Evolutionary conservation across 2,113 vertebrate genomes (phyloP).

Genomic region (Apteryx mantelli): DNA sequence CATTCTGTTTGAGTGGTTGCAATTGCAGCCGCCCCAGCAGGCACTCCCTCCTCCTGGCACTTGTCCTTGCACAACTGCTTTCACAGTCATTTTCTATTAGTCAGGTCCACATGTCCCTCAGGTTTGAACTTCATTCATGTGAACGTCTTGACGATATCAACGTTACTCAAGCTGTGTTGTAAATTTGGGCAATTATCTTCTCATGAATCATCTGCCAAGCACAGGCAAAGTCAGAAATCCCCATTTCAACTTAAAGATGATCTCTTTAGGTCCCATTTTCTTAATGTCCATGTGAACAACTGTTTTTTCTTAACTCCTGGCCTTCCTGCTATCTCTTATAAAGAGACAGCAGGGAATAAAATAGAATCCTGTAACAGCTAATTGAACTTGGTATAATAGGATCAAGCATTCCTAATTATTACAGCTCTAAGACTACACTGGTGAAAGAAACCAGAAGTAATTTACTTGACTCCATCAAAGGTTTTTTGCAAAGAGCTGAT

Average conservation of each 20-base stretch:
- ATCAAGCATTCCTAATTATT: slow-evolving; percentile 21
- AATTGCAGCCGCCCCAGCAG: background rate
- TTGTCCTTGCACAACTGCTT: background rate
- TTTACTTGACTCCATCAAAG: background rate
- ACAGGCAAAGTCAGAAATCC: background rate
- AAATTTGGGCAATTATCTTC: background rate
- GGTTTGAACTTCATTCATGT: background rate
- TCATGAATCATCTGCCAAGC: slow-evolving; percentile 1
- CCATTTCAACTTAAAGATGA: slow-evolving; percentile 2
- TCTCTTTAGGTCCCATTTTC: background rate
- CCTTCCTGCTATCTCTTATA: background rate
- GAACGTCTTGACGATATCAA: background rate
- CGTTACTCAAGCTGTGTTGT: background rate
- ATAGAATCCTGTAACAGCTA: background rate
- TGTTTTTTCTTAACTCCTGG: slow-evolving; percentile 8
- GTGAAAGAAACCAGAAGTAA: slow-evolving; percentile 33
- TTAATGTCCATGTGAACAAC: background rate
- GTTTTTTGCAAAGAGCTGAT: background rate
- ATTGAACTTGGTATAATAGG: slow-evolving; percentile 32
- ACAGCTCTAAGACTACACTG: background rate
- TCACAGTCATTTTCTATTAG: background rate
- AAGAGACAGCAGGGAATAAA: slow-evolving; percentile 28
- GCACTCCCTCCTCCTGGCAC: background rate
- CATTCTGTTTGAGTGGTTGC: background rate
- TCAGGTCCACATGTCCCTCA: background rate